Evolutionary conservation across 2,888 invertebrate species (phyloP), one percentile per base, ranked within the genome.

Genomic region (Gari tellinella): DNA sequence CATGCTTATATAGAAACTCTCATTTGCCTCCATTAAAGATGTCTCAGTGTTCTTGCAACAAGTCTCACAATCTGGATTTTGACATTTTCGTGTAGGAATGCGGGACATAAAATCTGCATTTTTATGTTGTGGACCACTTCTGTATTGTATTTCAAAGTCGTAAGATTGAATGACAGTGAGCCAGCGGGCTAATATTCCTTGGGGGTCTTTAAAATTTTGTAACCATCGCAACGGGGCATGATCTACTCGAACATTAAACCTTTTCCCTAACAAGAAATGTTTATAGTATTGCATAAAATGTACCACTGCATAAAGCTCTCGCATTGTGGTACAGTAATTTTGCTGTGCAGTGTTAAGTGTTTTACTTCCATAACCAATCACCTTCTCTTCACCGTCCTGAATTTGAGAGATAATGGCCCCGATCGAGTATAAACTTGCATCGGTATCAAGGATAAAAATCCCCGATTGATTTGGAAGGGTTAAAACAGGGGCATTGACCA

Each of bases 351-450:
- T 40, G 15, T 62, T 51, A 0, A 81, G 43, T 14, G 62, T 66
- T 19, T 56, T 62, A 56, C 73, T 75, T 19, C 51, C 69, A 53
- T 70, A 78, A 1, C 64, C 66, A 14, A 84, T 63, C 2, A 82
- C 81, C 10, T 38, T 51, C 45, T 84, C 84, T 17, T 63, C 31
- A 2, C 74, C 77, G 12, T 72, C 57, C 56, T 77, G 63, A 12
- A 68, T 41, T 56, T 80, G 77, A 14, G 70, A 73, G 1, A 77
- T 66, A 8, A 70, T 70, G 14, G 72, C 74, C 15, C 83, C 83
- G 1, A 84, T 60, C 4, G 72, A 78, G 31, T 14, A 25, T 5
- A 43, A 56, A 51, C 78, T 78, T 10, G 80, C 80, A 26, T 82
- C 79, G 7, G 65, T 70, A 46, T 82, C 81, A n/a, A 82, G 41